phyloP scores from a whole-genome alignment of 1,140 invertebrate species.

The Samia ricini region DNA sequence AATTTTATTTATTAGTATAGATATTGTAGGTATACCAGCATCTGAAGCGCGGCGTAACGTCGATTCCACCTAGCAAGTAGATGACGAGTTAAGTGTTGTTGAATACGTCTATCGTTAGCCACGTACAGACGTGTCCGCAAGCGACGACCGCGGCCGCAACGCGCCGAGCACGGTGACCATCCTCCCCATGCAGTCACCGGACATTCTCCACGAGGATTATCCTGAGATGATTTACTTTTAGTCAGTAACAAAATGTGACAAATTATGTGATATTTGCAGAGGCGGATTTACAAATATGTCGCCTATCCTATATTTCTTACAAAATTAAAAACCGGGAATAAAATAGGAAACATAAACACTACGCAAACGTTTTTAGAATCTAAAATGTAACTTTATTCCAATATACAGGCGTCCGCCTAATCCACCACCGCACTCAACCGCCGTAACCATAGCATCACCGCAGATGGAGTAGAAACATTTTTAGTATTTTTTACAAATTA shows the following conservation, averaged over 20 bases:
- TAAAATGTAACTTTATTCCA: too few relatives aligned
- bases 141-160: conserved; percentile 86
- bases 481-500: too few relatives aligned
- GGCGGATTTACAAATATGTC: too few relatives aligned
- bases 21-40: conserved; percentile 46
- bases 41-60: conserved; percentile 50
- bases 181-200: conserved; percentile 85
- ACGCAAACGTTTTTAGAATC: too few relatives aligned
- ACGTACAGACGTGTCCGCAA: conserved; percentile 79
- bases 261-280: too few relatives aligned
- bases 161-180: conserved; percentile 88
- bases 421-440: too few relatives aligned
- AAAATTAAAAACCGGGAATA: too few relatives aligned
- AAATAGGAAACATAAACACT: too few relatives aligned
- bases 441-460: too few relatives aligned
- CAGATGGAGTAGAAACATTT: too few relatives aligned
- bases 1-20: neutral
- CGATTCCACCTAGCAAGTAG: conserved; percentile 47
- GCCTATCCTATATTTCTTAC: too few relatives aligned
- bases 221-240: conserved; percentile 23
- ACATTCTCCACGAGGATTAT: conserved; percentile 75
- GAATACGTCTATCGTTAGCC: conserved; percentile 31
- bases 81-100: conserved; percentile 34
- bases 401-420: too few relatives aligned
- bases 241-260: neutral